These are phyloP conservation scores for Criorhina ranunculi DNA, from an alignment of 2,888 invertebrate genomes.

Conservation along the genomic window DNA sequence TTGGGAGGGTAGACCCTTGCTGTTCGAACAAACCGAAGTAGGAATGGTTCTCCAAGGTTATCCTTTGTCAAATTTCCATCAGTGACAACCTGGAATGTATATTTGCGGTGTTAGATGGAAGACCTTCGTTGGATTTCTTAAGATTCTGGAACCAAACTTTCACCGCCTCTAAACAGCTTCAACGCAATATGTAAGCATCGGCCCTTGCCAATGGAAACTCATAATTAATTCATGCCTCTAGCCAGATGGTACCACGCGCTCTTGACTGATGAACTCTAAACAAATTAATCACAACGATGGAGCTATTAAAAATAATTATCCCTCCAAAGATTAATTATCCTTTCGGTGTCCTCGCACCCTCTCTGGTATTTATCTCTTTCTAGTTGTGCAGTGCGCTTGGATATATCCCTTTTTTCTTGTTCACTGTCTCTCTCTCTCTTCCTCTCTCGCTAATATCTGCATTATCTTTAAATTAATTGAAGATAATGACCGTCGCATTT, in stretches of 20 bases:
- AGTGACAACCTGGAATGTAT: no score
- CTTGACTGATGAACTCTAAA: constrained; percentile 46
- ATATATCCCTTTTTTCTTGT: background rate
- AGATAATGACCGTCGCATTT: constrained; percentile 41
- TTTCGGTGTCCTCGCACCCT: constrained; percentile 9
- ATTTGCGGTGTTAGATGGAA: no score
- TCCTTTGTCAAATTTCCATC: no score
- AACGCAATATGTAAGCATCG: no score
- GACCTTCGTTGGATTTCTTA: no score
- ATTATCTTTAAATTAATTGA: constrained; percentile 70
- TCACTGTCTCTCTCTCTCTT: no score
- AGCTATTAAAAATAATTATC: constrained; percentile 65
- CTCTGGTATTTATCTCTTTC: background rate
- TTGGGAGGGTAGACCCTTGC: no score
- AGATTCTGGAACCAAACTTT: no score
- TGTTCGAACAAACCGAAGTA: no score
- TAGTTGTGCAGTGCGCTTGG: background rate
- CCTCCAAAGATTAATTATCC: constrained; percentile 49
- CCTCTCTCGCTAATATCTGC: constrained; percentile 45
- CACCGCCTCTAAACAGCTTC: no score
- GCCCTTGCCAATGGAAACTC: constrained; percentile 19
- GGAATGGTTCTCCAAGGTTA: no score
- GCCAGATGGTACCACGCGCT: constrained; percentile 12
- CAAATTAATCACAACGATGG: constrained; percentile 59
- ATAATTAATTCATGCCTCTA: constrained; percentile 12